phyloP scores from a whole-genome alignment of 2,797 vertebrate genomes.

The Nyctibius grandis region DNA sequence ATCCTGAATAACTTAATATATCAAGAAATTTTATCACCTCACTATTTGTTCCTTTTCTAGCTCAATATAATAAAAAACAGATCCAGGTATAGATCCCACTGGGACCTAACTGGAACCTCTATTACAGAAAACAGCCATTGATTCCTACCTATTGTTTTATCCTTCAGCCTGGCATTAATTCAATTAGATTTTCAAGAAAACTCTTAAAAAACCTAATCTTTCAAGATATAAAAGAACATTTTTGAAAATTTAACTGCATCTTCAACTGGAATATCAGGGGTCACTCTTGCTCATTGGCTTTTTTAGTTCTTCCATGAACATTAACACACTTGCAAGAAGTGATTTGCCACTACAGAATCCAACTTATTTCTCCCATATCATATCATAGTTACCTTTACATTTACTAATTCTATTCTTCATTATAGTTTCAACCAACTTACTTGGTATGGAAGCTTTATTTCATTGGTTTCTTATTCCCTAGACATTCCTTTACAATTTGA shows the following conservation, averaged over 20 bases:
- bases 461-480: neutral
- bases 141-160: neutral
- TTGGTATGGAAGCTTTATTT: neutral
- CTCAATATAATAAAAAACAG: neutral
- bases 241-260: neutral
- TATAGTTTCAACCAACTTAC: neutral
- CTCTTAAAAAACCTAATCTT: neutral
- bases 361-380: neutral
- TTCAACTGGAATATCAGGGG: neutral
- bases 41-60: neutral
- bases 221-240: neutral
- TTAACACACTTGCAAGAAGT: neutral
- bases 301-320: neutral
- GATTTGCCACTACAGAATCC: neutral
- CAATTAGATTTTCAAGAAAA: neutral
- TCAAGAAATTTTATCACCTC: neutral
- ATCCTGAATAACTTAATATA: neutral
- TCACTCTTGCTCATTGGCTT: neutral
- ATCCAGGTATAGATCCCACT: neutral
- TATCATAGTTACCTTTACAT: neutral
- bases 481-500: neutral
- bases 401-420: neutral
- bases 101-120: neutral
- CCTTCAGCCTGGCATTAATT: neutral
- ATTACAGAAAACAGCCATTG: neutral